These are phyloP conservation scores for Nebria salina DNA, from an alignment of 2,888 invertebrate genomes.

Conservation along the genomic window DNA sequence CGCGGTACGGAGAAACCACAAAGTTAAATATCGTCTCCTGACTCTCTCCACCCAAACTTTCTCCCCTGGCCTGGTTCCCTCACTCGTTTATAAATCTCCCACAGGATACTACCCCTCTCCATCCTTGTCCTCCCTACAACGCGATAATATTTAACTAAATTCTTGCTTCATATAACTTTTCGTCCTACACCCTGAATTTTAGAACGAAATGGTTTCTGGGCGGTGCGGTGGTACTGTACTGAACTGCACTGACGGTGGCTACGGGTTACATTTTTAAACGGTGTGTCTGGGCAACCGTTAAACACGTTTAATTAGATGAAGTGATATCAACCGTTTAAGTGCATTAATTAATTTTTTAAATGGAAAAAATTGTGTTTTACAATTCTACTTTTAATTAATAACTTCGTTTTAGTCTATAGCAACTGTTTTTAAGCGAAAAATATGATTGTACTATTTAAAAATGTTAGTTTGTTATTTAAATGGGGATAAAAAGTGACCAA, in stretches of 20 bases:
- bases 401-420: constrained; percentile 27
- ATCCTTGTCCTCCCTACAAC: constrained; percentile 56
- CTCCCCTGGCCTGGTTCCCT: constrained; percentile 26
- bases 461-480: too few species aligned
- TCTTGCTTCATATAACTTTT: constrained; percentile 61
- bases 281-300: constrained; percentile 38
- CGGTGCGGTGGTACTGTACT: constrained; percentile 17
- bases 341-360: constrained; percentile 36
- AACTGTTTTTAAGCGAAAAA: neutral
- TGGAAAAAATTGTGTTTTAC: constrained; percentile 7
- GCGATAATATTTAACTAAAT: constrained; percentile 64
- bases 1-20: constrained; percentile 57
- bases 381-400: constrained; percentile 11
- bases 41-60: constrained; percentile 52
- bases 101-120: constrained; percentile 56
- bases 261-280: constrained; percentile 34
- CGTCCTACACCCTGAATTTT: constrained; percentile 37
- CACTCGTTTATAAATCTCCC: constrained; percentile 60
- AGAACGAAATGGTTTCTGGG: constrained; percentile 30
- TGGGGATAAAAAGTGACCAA: too few species aligned
- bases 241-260: neutral
- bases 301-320: constrained; percentile 43
- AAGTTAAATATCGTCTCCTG: constrained; percentile 62
- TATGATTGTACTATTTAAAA: neutral
- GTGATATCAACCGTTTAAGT: constrained; percentile 32